Base-by-base conservation (phyloP, 2,113 vertebrate genomes). In the Peromyscus leucopus region DNA sequence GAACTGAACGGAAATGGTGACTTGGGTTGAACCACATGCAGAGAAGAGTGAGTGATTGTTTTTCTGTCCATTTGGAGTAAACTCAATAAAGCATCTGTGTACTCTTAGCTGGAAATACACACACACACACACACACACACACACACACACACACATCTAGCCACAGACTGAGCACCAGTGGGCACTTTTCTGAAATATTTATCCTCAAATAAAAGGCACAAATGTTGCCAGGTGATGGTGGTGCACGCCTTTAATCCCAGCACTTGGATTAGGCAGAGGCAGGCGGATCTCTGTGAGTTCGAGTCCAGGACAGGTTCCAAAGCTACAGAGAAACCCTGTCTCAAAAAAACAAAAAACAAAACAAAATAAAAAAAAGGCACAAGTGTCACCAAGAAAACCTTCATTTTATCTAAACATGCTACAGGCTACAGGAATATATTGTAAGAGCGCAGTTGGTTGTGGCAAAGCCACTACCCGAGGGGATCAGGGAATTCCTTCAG, bases 171-270 rank as follows among this genome's bases (percentile, higher is more conserved):
- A 31, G 36, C 9, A 24, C n/a, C 75, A 65, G 42, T 21, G 74
- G 26, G 31, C 76, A 71, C 46, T 67, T 89, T 91, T 84, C 46
- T 63, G 75, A 93, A 95, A 84, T 74, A 75, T 13, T 88, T 67
- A 63, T 22, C 33, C 15, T 90, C 55, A 84, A 89, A 72, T n/a
- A 39, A 88, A 74, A 92, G 84, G 11, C 36, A 91, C 13, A 92
- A n/a, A n/a, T 12, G 71, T 75, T 42, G 42, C 42, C 42, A 42
- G 42, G 42, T 42, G 42, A 42, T 42, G 42, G 42, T 42, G 42
- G 42, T 4, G 42, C 42, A 42, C 42, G 3, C 42, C 42, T 42
- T 42, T 42, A 3, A 42, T 42, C 42, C 42, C 42, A 42, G 42
- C 4, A 42, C 42, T 42, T 42, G 42, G 42, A 42, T 42, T 42